These are phyloP conservation scores for Phalloptychus januarius DNA, from an alignment of 2,797 vertebrate species.

Conservation along the genomic window DNA sequence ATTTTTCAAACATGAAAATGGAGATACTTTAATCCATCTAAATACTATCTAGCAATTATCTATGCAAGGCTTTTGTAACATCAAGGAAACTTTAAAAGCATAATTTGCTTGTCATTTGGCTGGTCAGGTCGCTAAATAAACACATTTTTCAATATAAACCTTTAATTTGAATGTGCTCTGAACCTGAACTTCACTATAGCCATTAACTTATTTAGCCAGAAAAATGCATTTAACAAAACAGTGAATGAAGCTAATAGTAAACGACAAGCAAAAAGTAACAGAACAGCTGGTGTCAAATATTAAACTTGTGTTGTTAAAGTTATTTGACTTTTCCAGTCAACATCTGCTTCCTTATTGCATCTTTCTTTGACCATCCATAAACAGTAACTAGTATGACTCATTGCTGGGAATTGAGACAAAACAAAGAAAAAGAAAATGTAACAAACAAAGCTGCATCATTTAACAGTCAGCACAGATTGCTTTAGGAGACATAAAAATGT, in stretches of 20 bases:
- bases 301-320: not conserved
- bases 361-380: not conserved
- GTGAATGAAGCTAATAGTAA: not conserved
- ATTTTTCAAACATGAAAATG: not conserved
- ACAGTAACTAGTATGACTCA: not conserved
- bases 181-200: not conserved
- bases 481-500: not conserved
- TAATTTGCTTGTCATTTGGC: not conserved
- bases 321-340: not conserved
- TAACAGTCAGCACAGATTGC: not conserved
- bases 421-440: not conserved
- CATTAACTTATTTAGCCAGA: not conserved
- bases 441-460: not conserved
- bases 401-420: not conserved
- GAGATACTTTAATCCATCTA: not conserved
- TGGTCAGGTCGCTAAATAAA: not conserved
- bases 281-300: not conserved
- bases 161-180: not conserved
- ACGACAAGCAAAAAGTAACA: not conserved
- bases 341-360: not conserved
- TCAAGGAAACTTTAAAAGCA: not conserved
- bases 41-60: not conserved
- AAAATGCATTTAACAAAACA: not conserved
- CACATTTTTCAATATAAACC: not conserved
- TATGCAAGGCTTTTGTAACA: not conserved